Base-by-base conservation (phyloP, 2,888 invertebrate genomes). In the Quadriops clusia region DNA sequence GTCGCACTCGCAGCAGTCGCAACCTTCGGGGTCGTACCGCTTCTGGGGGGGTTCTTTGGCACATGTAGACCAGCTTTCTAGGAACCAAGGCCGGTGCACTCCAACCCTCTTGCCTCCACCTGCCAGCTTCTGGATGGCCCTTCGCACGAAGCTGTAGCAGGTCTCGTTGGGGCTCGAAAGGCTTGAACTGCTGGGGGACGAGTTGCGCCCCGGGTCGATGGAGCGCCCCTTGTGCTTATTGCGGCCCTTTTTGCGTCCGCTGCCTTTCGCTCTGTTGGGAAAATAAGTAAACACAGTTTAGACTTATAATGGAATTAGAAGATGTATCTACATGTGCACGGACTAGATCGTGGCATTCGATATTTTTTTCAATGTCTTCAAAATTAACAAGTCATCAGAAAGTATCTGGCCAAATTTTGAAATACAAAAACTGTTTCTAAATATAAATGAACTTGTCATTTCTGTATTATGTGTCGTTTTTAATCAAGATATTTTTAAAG, bases 151-250 rank as follows among this genome's bases (percentile, higher is more conserved):
- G 47, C 89, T 89, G 61, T 91, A 91, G 56, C 91, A 91, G 3
- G 89, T 89, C 63, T 90, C 90, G 53, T 89, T 89, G 3, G 90
- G 90, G 39, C 86, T 87, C 28, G 87, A 87, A 18, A 89, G 68
- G 39, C 86, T 87, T 12, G 89, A 87, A 38, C 85, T 86, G 46
- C 86, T 85, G 11, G 78, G 80, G 2, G 72, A 72, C 9, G 56
- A 70, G 57, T 64, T 67, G 26, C 69, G 42, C 17, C 33, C 59
- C 3, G 77, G 77, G 53, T 77, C 77, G 32, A 75, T 74, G 42
- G 77, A 75, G 41, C 76, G 72, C 38, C 74, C 70, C 49, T 67
- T 72, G 45, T 63, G 62, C 30, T 61, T 53, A 34, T 55, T 58
- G 24, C 63, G 56, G 3, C 65, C 67, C 33, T 65, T 61, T 47